Conservation (phyloP, 2,797 vertebrate genomes). For the Tolypeutes matacus region DNA sequence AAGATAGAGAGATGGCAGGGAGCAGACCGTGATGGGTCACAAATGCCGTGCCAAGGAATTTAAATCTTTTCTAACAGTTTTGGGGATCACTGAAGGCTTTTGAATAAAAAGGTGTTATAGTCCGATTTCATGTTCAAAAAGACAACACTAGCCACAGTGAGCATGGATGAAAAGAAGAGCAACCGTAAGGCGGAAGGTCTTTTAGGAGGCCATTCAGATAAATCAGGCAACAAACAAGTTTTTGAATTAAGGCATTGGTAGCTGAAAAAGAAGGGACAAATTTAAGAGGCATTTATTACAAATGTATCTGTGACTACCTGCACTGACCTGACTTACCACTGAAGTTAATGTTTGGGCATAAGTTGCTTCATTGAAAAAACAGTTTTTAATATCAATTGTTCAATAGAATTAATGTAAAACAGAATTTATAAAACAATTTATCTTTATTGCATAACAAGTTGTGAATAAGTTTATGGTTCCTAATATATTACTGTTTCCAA, state of each 20-base stretch:
- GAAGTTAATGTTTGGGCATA: not conserved
- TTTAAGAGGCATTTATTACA: not conserved
- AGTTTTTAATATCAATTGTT: not conserved
- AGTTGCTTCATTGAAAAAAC: not conserved
- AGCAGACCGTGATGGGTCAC: not conserved
- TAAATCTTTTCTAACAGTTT: not conserved
- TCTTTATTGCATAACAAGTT: not conserved
- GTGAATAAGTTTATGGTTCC: not conserved
- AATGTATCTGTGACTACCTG: not conserved
- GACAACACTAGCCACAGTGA: not conserved
- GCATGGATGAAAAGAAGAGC: not conserved
- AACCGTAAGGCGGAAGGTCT: not conserved
- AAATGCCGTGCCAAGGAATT: not conserved
- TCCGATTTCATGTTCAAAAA: constrained; percentile 11
- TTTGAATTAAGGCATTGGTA: not conserved
- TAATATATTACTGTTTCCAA: not conserved
- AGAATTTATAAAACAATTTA: constrained; percentile 5
- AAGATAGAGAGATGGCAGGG: not conserved
- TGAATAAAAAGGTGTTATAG: not conserved
- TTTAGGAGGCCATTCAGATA: not conserved
- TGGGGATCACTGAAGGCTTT: not conserved
- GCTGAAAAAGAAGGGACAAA: not conserved
- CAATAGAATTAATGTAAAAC: not conserved
- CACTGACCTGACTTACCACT: not conserved
- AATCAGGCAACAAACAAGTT: not conserved